Base-by-base conservation (phyloP, 1,140 invertebrate genomes). In the Potamilus streckersoni region DNA sequence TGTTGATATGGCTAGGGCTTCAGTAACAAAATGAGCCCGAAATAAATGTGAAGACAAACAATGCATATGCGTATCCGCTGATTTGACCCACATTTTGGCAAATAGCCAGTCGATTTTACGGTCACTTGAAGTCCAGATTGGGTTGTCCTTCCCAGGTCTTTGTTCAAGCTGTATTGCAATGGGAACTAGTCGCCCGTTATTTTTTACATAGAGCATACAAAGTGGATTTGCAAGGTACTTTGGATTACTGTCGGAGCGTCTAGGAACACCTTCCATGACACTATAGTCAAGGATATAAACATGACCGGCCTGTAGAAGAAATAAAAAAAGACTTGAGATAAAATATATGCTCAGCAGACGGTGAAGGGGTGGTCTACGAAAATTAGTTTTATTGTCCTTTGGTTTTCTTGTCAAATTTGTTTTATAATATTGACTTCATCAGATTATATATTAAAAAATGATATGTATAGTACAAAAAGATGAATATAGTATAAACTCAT, bases 111-210 rank as follows among this genome's bases (percentile, higher is more conserved):
- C 75, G 23, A 71, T 15, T 72, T 65, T 64, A 14, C 23, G 27
- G 60, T 76, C 75, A 38, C 67, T 67, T 12, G 75, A 64, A 12
- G 75, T 76, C 75, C 75, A 76, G 31, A 76, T 72, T 38, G 75
- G 75, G 66, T 72, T 76, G 6, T 61, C 38, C 55, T 69, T 69
- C 23, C 75, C 75, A 19, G 75, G 75, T 64, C 59, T 55, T 70
- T 68, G 69, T n/a, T 62, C 31, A 61, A 76, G 38, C 20, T 76
- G 75, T 55, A 76, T 72, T 57, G 75, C 75, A 14, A 76, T 76
- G 20, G 75, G 75, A 12, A 71, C 69, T 17, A 76, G 69, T 13
- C 60, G 17, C 19, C 69, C 75, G 6, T 62, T 55, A 17, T 20
- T 38, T 27, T 23, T 56, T 1, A 76, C 75, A 31, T 71, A 76